Conservation (phyloP, 2,797 vertebrate genomes). For the Paedocypris micromegethes region DNA sequence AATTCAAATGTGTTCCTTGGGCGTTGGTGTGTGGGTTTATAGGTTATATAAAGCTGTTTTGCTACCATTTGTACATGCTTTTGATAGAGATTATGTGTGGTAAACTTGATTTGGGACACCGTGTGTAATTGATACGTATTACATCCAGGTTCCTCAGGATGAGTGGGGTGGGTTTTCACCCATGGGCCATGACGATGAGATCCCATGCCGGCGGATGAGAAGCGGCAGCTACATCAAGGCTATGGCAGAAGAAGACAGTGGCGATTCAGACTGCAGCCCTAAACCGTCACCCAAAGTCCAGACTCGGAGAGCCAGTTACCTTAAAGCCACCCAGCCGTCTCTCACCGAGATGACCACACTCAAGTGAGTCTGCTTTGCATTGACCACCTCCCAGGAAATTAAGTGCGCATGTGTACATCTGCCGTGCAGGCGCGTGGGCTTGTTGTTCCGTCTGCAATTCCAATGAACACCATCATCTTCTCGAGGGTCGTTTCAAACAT, state of each 20-base stretch:
- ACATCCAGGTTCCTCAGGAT: conserved; percentile 85
- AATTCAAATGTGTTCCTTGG: conserved; percentile 13
- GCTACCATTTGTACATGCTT: background rate
- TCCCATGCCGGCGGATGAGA: conserved; percentile 89
- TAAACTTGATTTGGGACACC: background rate
- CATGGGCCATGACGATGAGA: conserved; percentile 81
- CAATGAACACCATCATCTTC: conserved; percentile 8
- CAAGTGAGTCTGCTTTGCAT: conserved; percentile 72
- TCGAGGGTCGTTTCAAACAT: conserved; percentile 28
- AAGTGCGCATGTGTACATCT: background rate
- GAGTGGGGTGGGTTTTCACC: conserved; percentile 84
- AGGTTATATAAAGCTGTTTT: conserved; percentile 4
- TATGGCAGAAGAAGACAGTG: conserved; percentile 95
- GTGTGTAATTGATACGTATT: no score
- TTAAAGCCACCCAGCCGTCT: conserved; percentile 86
- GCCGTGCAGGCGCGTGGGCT: background rate
- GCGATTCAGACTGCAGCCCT: conserved; percentile 83
- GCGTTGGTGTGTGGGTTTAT: conserved; percentile 4
- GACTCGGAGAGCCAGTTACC: conserved; percentile 67
- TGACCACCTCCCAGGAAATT: conserved; percentile 16
- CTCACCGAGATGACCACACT: conserved; percentile 92
- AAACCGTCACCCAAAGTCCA: conserved; percentile 84
- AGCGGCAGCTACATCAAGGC: conserved; percentile 94
- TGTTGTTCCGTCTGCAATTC: background rate
- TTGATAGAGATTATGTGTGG: background rate